Percentiles rank a stretch among this genome's conserved stretches.
Evolutionary conservation across 2,888 invertebrate species (phyloP).

Genomic region (Dryadula phaetusa): DNA sequence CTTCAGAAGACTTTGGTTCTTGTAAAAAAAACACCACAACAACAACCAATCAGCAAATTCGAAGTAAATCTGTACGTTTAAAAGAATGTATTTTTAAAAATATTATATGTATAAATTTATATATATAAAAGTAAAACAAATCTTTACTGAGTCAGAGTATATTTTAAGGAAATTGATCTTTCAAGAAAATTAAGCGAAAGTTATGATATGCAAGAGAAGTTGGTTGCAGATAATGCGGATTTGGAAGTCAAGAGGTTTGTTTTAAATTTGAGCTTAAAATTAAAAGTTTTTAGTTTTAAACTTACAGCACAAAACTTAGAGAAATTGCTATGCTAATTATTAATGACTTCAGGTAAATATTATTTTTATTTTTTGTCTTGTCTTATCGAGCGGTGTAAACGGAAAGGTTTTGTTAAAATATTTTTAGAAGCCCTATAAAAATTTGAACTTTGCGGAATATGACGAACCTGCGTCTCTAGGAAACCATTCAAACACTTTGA

Average conservation of each 20-base stretch:
- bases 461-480: too few species aligned
- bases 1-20: conserved; percentile 61
- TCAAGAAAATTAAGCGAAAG: conserved; percentile 86
- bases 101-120: background rate
- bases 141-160: conserved; percentile 31
- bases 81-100: conserved; percentile 6
- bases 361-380: too few species aligned
- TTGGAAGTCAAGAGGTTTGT: conserved; percentile 86
- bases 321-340: background rate
- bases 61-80: conserved; percentile 76
- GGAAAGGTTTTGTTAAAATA: too few species aligned
- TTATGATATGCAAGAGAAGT: conserved; percentile 87
- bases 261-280: background rate
- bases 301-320: background rate
- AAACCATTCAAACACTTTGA: too few species aligned
- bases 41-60: conserved; percentile 52
- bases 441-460: too few species aligned
- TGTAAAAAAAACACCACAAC: conserved; percentile 45
- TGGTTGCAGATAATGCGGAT: conserved; percentile 87
- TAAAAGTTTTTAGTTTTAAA: background rate
- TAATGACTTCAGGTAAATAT: too few species aligned
- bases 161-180: conserved; percentile 74
- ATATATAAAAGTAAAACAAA: conserved; percentile 17
- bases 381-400: too few species aligned
- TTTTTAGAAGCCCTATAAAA: too few species aligned